Evolutionary conservation across 2,113 vertebrate genomes (phyloP).

Genomic region (Canis aureus): DNA sequence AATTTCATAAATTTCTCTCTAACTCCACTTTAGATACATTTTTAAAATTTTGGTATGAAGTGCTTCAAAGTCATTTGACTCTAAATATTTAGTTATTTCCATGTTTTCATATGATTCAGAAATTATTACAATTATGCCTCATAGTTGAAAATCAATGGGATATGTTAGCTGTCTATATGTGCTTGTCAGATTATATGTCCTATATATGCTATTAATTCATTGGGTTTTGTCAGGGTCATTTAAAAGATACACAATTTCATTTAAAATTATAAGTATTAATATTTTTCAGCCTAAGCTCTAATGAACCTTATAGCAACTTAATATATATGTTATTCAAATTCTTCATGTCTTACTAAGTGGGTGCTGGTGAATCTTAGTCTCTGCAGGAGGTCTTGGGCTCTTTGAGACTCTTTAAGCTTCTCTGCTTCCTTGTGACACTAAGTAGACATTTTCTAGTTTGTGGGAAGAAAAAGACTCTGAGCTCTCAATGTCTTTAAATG

Average conservation of each 20-base stretch:
- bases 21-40: neutral
- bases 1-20: neutral
- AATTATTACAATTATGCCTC: neutral
- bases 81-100: neutral
- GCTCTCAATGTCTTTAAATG: neutral
- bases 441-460: neutral
- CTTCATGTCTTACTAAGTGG: neutral
- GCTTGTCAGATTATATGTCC: neutral
- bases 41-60: neutral
- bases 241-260: neutral
- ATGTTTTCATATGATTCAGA: neutral
- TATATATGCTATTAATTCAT: neutral
- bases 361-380: neutral
- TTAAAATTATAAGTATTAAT: neutral
- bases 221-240: neutral
- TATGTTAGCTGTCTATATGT: neutral
- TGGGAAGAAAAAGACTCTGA: neutral
- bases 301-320: neutral
- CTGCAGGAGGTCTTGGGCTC: neutral
- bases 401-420: neutral
- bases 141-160: neutral
- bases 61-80: neutral
- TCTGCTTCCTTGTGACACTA: neutral
- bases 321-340: neutral
- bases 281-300: neutral